Evolutionary conservation across 1,140 invertebrate species (phyloP).

Genomic region (Pristionchus pacificus): DNA sequence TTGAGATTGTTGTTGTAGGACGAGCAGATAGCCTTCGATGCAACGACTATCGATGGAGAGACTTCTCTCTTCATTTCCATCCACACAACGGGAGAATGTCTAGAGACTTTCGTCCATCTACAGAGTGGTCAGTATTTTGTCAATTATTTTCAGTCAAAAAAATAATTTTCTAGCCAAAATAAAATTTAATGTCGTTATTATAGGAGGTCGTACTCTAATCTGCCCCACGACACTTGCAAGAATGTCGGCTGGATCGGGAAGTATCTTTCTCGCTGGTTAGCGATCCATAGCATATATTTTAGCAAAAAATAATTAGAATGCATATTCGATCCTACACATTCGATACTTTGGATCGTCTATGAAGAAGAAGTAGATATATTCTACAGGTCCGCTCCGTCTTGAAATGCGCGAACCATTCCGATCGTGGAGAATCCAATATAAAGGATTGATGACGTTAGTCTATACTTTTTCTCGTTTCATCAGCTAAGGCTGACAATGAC

Average conservation of each 20-base stretch:
- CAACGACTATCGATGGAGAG: neutral
- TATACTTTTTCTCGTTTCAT: too few relatives aligned
- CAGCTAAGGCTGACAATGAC: too few relatives aligned
- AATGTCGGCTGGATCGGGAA: neutral
- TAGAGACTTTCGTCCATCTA: neutral
- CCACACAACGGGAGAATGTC: neutral
- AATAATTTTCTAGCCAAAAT: too few relatives aligned
- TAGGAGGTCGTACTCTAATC: neutral
- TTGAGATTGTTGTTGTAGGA: neutral
- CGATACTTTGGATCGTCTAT: neutral
- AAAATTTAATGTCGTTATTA: neutral
- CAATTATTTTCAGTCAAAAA: too few relatives aligned
- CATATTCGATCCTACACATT: neutral
- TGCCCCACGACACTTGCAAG: neutral
- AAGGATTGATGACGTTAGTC: neutral
- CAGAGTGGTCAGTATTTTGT: neutral
- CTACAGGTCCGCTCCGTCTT: neutral
- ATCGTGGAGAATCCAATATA: neutral
- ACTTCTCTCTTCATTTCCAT: neutral
- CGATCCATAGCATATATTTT: neutral
- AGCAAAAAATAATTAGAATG: neutral
- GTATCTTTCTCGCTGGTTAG: neutral
- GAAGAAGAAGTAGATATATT: neutral
- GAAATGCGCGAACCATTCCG: neutral
- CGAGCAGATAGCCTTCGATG: neutral